A percentile compares a stretch with the other conserved stretches of the same genome.
These are phyloP conservation scores for Catonia carolina DNA, from an alignment of 2,888 invertebrate species.

Conservation along the genomic window DNA sequence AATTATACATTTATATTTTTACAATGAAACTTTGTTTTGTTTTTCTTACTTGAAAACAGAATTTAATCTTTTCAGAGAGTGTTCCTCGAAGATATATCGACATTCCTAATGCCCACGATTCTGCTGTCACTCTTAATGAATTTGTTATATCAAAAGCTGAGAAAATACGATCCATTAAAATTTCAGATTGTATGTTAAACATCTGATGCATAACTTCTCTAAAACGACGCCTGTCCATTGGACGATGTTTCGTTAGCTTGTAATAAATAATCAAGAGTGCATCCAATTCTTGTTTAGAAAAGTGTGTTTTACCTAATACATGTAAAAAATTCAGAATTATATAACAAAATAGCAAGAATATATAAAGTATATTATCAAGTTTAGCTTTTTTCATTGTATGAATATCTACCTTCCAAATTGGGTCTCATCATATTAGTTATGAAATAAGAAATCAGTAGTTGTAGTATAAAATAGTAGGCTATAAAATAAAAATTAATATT, in stretches of 20 bases:
- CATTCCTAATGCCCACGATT: constrained; percentile 20
- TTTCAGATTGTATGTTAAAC: constrained; percentile 15
- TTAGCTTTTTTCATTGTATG: too few relatives aligned
- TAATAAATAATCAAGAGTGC: constrained; percentile 18
- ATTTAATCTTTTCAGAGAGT: constrained; percentile 11
- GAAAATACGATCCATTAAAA: constrained; percentile 20
- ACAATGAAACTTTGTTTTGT: too few relatives aligned
- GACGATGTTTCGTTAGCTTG: constrained; percentile 16
- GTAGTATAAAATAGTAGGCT: too few relatives aligned
- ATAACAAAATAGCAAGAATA: too few relatives aligned
- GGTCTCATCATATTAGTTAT: too few relatives aligned
- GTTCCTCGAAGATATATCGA: constrained; percentile 17
- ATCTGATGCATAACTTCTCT: constrained; percentile 13
- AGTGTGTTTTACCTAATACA: background rate
- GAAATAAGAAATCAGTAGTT: too few relatives aligned
- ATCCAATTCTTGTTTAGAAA: constrained; percentile 18
- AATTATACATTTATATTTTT: too few relatives aligned
- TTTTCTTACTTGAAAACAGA: constrained; percentile 12
- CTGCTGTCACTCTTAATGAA: constrained; percentile 14
- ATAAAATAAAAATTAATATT: too few relatives aligned
- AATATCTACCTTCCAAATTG: too few relatives aligned
- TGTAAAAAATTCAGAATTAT: too few relatives aligned
- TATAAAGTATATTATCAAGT: too few relatives aligned
- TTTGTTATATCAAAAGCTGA: constrained; percentile 18
- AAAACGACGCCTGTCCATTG: constrained; percentile 21